Evolutionary conservation across 2,888 invertebrate genomes (phyloP), one percentile per base, ranked within the genome.

Genomic region (Achlya flavicornis): DNA sequence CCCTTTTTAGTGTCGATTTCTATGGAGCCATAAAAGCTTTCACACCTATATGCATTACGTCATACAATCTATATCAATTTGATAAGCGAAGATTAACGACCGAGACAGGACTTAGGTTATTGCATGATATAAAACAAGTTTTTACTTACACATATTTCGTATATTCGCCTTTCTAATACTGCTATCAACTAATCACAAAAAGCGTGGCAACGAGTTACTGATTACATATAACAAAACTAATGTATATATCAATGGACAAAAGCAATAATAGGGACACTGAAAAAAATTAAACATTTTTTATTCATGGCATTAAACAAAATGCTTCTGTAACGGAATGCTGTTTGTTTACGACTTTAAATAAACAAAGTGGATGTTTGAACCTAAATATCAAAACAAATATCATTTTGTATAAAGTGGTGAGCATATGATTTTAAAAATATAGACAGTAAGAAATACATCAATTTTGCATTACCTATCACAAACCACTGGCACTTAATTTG

Each of bases 111-210:
- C 3, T 10, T 2, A n/a, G 46, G 6, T n/a, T 10, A 10, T n/a
- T 6, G 7, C 14, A 53, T 19, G 66, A 72, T 63, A 46, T 14
- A 2, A 64, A 74, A 74, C 74, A 58, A 71, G 63, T 4, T 35
- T 41, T 66, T 78, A 78, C 87, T 88, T 89, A 87, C 82, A 88
- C 78, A 84, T 86, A 86, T 77, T 74, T 72, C 73, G 78, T 79
- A 84, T 84, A 85, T 88, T 88, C 80, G 83, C 83, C 82, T 84
- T 80, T 68, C 65, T 81, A 83, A 81, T 79, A 83, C 77, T 81
- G 79, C 80, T 63, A 79, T 70, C 72, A 83, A 84, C 73, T 79
- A 83, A 84, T 82, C 66, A 78, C 73, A 70, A 76, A 74, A 86
- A 86, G 85, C 87, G 80, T 83, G 80, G 83, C 81, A 83, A 78